phyloP scores from a whole-genome alignment of 2,113 vertebrate species.

The Psilopogon haemacephalus region DNA sequence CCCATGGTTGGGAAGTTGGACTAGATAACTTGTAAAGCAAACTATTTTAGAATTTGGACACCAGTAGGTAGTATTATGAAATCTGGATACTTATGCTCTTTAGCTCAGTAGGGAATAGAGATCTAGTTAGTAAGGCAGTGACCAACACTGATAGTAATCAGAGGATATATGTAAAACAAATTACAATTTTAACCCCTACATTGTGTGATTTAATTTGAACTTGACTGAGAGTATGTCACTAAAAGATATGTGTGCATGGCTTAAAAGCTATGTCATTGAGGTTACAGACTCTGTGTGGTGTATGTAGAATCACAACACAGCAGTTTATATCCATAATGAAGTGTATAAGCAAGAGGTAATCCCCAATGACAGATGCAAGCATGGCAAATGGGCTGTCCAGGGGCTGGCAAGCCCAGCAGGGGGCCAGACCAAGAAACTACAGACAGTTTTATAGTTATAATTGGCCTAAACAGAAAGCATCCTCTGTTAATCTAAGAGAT shows the following conservation, averaged over 20 bases:
- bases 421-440: too few relatives aligned
- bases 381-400: too few relatives aligned
- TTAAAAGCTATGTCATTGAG: background rate
- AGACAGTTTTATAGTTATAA: too few relatives aligned
- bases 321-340: too few relatives aligned
- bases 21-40: background rate
- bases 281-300: too few relatives aligned
- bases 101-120: background rate
- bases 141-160: background rate
- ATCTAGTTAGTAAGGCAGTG: background rate
- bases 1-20: background rate
- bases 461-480: too few relatives aligned
- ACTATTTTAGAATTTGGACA: background rate
- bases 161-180: background rate
- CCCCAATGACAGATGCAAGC: too few relatives aligned
- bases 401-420: too few relatives aligned
- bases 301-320: too few relatives aligned
- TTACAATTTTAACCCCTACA: background rate
- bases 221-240: background rate
- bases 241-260: background rate
- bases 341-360: too few relatives aligned
- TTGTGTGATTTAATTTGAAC: background rate
- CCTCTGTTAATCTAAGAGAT: too few relatives aligned
- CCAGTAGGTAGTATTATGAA: background rate
- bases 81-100: accelerated